Percentiles rank a stretch among this genome's conserved stretches.
phyloP scores from a whole-genome alignment of 2,888 invertebrate species.

The Scelioninae gen. 2 region DNA sequence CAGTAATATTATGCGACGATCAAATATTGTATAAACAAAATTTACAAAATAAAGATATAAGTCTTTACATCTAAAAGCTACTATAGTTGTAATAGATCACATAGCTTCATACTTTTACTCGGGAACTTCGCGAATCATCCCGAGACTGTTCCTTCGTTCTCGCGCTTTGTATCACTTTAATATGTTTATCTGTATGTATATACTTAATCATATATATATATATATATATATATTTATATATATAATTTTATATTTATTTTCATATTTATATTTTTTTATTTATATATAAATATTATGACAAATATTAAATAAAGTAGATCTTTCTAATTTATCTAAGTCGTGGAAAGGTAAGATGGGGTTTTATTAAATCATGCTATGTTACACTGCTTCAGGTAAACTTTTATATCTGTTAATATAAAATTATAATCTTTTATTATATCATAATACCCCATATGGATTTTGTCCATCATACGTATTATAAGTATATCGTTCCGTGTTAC shows the following conservation, averaged over 20 bases:
- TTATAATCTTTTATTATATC: constrained; percentile 74
- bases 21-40: constrained; percentile 76
- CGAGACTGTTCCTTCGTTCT: constrained; percentile 59
- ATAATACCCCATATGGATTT: constrained; percentile 69
- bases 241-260: constrained; percentile 60
- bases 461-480: constrained; percentile 54
- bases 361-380: constrained; percentile 67
- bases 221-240: constrained; percentile 59
- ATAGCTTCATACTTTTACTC: constrained; percentile 74
- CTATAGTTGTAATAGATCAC: constrained; percentile 74
- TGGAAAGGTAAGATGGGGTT: constrained; percentile 65
- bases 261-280: constrained; percentile 62
- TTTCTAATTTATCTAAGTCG: constrained; percentile 70
- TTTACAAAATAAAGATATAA: constrained; percentile 76
- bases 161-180: constrained; percentile 63
- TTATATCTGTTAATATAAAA: constrained; percentile 73
- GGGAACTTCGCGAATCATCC: constrained; percentile 58
- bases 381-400: constrained; percentile 63
- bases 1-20: constrained; percentile 76
- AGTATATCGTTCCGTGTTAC: constrained; percentile 53
- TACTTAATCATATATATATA: constrained; percentile 58
- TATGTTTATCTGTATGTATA: constrained; percentile 61
- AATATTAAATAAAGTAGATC: constrained; percentile 73
- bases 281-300: constrained; percentile 73
- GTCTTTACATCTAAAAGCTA: constrained; percentile 76